phyloP scores from a whole-genome alignment of 2,888 invertebrate genomes.

The Acrobasis repandana region DNA sequence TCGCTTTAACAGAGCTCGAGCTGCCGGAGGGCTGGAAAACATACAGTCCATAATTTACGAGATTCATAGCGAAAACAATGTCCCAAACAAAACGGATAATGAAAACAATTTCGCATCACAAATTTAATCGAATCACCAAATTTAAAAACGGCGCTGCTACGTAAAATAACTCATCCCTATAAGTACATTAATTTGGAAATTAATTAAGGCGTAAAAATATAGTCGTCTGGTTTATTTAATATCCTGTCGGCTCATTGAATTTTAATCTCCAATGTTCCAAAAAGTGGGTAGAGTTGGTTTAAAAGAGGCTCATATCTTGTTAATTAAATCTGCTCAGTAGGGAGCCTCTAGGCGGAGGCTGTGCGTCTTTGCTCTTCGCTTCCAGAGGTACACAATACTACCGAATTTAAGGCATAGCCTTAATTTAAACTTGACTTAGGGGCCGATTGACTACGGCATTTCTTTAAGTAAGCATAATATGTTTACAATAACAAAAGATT shows the following conservation, averaged over 20 bases:
- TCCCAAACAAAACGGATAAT: conserved; percentile 73
- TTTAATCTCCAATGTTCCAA: conserved; percentile 76
- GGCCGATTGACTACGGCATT: conserved; percentile 59
- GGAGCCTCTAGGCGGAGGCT: conserved; percentile 66
- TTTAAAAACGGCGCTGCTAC: conserved; percentile 48
- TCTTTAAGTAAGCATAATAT: conserved; percentile 51
- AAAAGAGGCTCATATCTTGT: conserved; percentile 80
- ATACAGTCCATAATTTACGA: conserved; percentile 78
- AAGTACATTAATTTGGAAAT: conserved; percentile 37
- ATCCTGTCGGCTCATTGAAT: conserved; percentile 71
- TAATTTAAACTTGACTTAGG: conserved; percentile 75
- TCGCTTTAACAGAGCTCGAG: conserved; percentile 72
- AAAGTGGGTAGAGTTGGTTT: conserved; percentile 76
- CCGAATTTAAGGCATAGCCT: conserved; percentile 74
- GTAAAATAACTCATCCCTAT: conserved; percentile 32
- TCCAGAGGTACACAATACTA: conserved; percentile 59
- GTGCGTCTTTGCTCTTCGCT: conserved; percentile 48
- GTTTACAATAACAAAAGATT: conserved; percentile 48
- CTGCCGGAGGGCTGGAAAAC: conserved; percentile 70
- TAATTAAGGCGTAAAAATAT: conserved; percentile 53
- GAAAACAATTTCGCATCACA: conserved; percentile 76
- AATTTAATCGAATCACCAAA: conserved; percentile 66
- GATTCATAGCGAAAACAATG: conserved; percentile 73
- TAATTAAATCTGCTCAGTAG: conserved; percentile 80
- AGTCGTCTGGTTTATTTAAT: conserved; percentile 58